Evolutionary conservation across 2,888 invertebrate species (phyloP), one percentile per base, ranked within the genome.

Genomic region (Pterostichus madidus): DNA sequence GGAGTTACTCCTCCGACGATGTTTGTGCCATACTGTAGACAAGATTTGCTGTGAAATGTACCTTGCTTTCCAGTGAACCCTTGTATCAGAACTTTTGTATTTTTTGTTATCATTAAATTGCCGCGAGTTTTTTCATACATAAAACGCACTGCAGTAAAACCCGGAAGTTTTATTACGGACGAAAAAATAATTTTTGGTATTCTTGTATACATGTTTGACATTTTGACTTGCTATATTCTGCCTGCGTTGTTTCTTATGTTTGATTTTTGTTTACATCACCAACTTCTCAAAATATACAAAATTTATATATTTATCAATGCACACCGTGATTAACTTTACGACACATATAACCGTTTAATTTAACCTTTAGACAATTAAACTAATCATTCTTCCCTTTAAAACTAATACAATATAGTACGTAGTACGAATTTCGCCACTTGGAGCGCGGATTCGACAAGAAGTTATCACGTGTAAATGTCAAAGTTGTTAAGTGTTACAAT

Each of bases 1-100:
- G 94, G 94, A 75, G 92, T 93, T 64, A 93, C 93, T 84, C 94
- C 97, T 83, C 97, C 98, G 79, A 97, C 97, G 86, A 98, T 90
- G 85, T 94, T 93, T 0, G 96, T 95, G 71, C 96, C 96, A 92
- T 96, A 96, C 85, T 95, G 94, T 76, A 97, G 91, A 35, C 95
- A 94, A 87, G 95, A 94, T 87, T 94, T 92, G 85, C 93, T 92
- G 87, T 94, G 93, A 87, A 93, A 93, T 13, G 93, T 93, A 68
- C 92, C 95, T 89, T 95, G 95, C 89, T 94, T 95, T 83, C 96
- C 96, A 61, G 96, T 96, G 86, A 96, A 95, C 11, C 96, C 96
- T 90, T 96, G 96, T 86, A 94, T 94, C 83, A 96, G 94, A 4
- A 96, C 94, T 90, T 93, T 94, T 2, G 95, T 95, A 77, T 93